These are phyloP conservation scores for Drosophila kanekoi DNA, from an alignment of 2,888 invertebrate genomes.

Conservation along the genomic window DNA sequence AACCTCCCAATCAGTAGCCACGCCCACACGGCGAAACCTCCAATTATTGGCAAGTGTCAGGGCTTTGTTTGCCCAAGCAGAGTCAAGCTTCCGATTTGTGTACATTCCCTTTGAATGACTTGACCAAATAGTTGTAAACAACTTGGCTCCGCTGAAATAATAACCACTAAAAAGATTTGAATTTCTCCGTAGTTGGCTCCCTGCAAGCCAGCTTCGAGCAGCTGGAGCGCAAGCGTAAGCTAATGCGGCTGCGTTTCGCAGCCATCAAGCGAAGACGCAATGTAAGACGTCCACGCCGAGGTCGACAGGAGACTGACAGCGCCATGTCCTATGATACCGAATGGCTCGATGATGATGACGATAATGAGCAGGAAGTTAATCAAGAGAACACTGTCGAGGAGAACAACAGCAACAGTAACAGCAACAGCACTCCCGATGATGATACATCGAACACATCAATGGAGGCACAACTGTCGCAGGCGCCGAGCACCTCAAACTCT, in stretches of 20 bases:
- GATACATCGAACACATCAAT: slow-evolving; percentile 66
- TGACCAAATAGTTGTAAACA: neutral
- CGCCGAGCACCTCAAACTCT: slow-evolving; percentile 68
- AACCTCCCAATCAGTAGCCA: neutral
- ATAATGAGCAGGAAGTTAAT: slow-evolving; percentile 1
- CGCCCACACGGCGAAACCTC: slow-evolving; percentile 32
- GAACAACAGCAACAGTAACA: slow-evolving; percentile 23
- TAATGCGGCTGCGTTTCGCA: slow-evolving; percentile 36
- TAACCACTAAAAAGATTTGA: slow-evolving; percentile 1
- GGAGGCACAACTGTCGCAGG: slow-evolving; percentile 71
- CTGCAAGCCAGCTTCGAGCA: slow-evolving; percentile 47
- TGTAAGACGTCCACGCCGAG: slow-evolving; percentile 18
- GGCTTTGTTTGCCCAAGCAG: slow-evolving; percentile 40
- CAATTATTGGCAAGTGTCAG: slow-evolving; percentile 67
- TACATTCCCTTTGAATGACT: slow-evolving; percentile 7
- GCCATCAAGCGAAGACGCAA: slow-evolving; percentile 52
- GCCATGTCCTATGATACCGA: slow-evolving; percentile 45
- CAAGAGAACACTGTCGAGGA: slow-evolving; percentile 22
- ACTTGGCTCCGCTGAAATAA: neutral
- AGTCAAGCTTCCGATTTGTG: slow-evolving; percentile 37
- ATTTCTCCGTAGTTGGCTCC: slow-evolving; percentile 40
- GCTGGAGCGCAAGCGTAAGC: slow-evolving; percentile 61
- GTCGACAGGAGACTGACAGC: slow-evolving; percentile 46
- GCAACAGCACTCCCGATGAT: slow-evolving; percentile 25
- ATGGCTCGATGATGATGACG: slow-evolving; percentile 36